Evolutionary conservation across 2,113 vertebrate species (phyloP), one percentile per base, ranked within the genome.

Genomic region (Corythaixoides concolor): DNA sequence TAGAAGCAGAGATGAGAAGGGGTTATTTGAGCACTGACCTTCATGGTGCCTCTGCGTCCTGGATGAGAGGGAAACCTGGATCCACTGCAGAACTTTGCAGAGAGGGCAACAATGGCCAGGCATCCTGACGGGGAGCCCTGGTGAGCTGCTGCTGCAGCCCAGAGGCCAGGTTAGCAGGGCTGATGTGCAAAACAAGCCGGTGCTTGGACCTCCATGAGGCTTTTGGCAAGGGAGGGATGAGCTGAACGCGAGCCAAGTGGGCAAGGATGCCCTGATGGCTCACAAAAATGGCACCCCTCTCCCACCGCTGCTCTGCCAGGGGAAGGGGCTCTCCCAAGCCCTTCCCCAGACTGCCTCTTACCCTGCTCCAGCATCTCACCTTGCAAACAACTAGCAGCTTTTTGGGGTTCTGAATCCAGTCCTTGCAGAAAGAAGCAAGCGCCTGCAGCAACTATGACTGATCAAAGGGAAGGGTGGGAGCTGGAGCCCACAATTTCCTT

Each of bases 391-490:
- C 39, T 10, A 17, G 56, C 82, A 75, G 78, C 53, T 94, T 88
- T 73, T n/a, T 13, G 64, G 72, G 56, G 49, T 49, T 94, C 62
- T 39, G 53, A 87, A 85, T 75, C 50, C 37, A 76, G 62, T 49
- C 53, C 67, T 82, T 17, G 74, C 50, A 69, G 91, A 83, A 60
- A 66, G 89, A 69, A 79, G 37, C 12, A 53, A 91, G 74, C 1
- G 49, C 93, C 95, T 83, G 74, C 35, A 95, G 95, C 93, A 83
- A 62, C 26, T 5, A 5, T 4, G 8, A 37, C 50, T 73, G 78
- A 95, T 96, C 89, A 96, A 97, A 96, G 88, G 41, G 67, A 96
- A 84, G 49, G 90, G 80, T 90, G 60, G 76, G 85, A 92, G 77
- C 35, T 12, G 9, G 43, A 89, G 85, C 85, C 70, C 75, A 52